Evolutionary conservation across 2,888 invertebrate species (phyloP).

Genomic region (Drosophila siamana): DNA sequence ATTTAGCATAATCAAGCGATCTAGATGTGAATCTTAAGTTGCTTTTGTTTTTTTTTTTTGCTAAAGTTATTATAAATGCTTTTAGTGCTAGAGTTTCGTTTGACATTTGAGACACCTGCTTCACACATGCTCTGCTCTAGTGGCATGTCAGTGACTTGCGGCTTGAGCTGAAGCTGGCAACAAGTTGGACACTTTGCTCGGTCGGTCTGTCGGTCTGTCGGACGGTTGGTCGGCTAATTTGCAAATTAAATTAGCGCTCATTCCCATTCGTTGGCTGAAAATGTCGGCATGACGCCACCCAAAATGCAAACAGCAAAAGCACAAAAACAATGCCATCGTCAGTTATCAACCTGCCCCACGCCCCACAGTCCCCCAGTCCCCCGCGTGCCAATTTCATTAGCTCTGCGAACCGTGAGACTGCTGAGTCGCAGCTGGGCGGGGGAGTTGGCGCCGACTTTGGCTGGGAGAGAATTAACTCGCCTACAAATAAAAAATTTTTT

Average conservation of each 20-base stretch:
- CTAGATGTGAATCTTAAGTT: neutral
- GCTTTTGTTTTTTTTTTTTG: neutral
- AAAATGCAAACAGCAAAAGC: conserved; percentile 43
- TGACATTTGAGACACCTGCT: conserved; percentile 10
- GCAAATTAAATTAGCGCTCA: conserved; percentile 79
- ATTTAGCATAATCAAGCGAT: conserved; percentile 7
- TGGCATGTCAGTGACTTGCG: neutral
- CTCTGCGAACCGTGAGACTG: conserved; percentile 39
- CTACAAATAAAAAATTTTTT: conserved; percentile 43
- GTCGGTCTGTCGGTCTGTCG: neutral
- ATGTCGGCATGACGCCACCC: conserved; percentile 70
- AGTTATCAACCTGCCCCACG: conserved; percentile 45
- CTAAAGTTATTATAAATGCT: conserved; percentile 2
- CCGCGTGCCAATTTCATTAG: conserved; percentile 62
- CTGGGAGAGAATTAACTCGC: conserved; percentile 30
- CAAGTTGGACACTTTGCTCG: conserved; percentile 23
- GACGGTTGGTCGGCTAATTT: conserved; percentile 64
- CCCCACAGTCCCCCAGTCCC: neutral
- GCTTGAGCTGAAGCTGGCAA: conserved; percentile 15
- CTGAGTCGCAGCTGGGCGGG: conserved; percentile 6
- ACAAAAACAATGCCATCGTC: conserved; percentile 64
- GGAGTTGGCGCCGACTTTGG: conserved; percentile 12
- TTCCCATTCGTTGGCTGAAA: conserved; percentile 58
- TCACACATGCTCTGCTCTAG: conserved; percentile 43
- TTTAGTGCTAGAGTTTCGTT: neutral